Base-by-base conservation (phyloP, 2,113 vertebrate genomes). In the Calidris pygmaea region DNA sequence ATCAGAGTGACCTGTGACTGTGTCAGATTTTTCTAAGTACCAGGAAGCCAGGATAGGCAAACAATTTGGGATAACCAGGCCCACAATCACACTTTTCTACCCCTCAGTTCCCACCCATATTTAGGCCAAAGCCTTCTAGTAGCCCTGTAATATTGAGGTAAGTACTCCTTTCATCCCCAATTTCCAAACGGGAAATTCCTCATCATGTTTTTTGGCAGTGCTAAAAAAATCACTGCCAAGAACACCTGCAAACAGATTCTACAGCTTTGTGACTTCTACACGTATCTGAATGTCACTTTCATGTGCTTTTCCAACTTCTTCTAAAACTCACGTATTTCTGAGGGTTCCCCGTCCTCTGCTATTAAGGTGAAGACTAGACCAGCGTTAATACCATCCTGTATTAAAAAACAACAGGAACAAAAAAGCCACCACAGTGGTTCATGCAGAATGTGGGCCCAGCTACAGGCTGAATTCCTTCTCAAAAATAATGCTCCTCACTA, bases 111-210 rank as follows among this genome's bases (percentile, higher is more conserved):
- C 60, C 41, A 15, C 13, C 8, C 39, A 7, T 23, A 9, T 59
- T 43, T 8, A 18, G n/a, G 60, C 29, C 0, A 0, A 48, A 13
- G 26, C 9, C 41, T 10, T 27, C 16, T 3, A 67, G 26, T 12
- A 73, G 37, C 72, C 52, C 67, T 14, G 45, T 0, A 6, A 16
- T 9, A n/a, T 2, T 4, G 23, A n/a, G 23, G 16, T 4, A 53
- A 65, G 29, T 29, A 5, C 30, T 71, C 43, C 32, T 56, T 21
- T 10, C 60, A 53, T 9, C 14, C 5, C 9, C 10, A 1, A 0
- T 13, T 91, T 62, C 41, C 80, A 47, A 24, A 71, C 26, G 23
- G 43, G 16, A 89, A 71, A 71, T 52, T 48, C 23, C 35, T 72
- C 35, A 30, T 7, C 8, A 0, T 2, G 1, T 8, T 22, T 35